These are phyloP conservation scores for Ceratitis capitata DNA, from an alignment of 1,140 invertebrate species.

Conservation along the genomic window DNA sequence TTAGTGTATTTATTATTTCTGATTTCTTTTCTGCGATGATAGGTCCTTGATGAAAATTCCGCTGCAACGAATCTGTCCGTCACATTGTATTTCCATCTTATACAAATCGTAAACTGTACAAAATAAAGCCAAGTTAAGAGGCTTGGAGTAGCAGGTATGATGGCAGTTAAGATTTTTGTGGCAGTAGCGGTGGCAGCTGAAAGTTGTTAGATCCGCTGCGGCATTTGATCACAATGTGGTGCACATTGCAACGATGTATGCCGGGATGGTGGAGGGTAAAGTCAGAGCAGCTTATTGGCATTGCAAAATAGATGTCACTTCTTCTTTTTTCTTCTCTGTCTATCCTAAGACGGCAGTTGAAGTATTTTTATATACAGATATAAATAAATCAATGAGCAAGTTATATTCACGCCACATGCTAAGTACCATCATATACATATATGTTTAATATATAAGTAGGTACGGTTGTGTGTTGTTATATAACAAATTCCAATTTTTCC, in stretches of 20 bases:
- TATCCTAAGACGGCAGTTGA: background rate
- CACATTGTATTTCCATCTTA: constrained; percentile 15
- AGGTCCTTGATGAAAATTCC: constrained; percentile 26
- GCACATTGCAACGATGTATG: background rate
- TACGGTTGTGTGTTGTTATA: background rate
- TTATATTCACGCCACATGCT: too few species aligned
- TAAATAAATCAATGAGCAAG: too few species aligned
- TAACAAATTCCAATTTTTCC: background rate
- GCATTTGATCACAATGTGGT: background rate
- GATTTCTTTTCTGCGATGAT: background rate
- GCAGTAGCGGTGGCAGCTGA: background rate
- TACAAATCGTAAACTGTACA: background rate
- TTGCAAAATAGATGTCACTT: constrained; percentile 46
- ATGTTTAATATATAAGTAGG: too few species aligned
- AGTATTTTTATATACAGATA: too few species aligned
- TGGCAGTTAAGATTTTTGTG: background rate
- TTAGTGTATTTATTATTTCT: background rate
- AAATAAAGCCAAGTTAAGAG: constrained; percentile 24
- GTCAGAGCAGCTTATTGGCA: constrained; percentile 44
- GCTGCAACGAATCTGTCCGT: constrained; percentile 34
- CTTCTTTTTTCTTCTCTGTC: constrained; percentile 39
- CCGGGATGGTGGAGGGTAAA: background rate
- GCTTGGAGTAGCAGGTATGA: background rate
- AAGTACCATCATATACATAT: too few species aligned
- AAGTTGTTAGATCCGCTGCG: constrained; percentile 10